These are phyloP conservation scores for Hormaphis cornu DNA, from an alignment of 1,140 invertebrate species.

Conservation along the genomic window DNA sequence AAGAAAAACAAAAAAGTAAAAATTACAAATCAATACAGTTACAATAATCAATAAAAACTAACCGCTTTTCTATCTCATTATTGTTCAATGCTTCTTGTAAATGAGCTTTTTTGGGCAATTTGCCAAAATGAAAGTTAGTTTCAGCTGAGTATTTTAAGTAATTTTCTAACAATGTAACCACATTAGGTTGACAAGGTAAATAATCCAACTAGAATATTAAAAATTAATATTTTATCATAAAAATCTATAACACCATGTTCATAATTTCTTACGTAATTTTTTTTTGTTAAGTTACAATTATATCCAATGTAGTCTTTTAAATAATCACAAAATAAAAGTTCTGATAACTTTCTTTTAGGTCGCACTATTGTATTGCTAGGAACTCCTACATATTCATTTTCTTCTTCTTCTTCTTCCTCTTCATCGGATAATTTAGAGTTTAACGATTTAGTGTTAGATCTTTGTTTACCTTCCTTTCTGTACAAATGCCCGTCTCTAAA, in stretches of 20 bases:
- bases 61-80: slow-evolving; percentile 17
- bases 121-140: not conserved
- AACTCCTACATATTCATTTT: slow-evolving; percentile 1
- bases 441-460: no score
- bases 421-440: no score
- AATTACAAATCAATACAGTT: no score
- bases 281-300: slow-evolving; percentile 10
- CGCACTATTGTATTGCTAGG: slow-evolving; percentile 6
- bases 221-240: not conserved
- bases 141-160: slow-evolving; percentile 7
- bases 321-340: slow-evolving; percentile 11
- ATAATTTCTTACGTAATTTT: slow-evolving; percentile 1
- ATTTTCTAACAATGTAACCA: slow-evolving; percentile 17
- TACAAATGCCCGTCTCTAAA: slow-evolving; percentile 66
- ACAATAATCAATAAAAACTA: not conserved
- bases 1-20: not conserved
- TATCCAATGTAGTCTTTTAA: slow-evolving; percentile 8
- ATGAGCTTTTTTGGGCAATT: not conserved
- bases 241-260: no score
- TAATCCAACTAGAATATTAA: slow-evolving; percentile 10
- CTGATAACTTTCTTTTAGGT: slow-evolving; percentile 1
- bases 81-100: slow-evolving; percentile 3
- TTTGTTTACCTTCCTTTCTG: slow-evolving; percentile 58
- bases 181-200: slow-evolving; percentile 25
- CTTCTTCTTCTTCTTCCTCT: not conserved